Evolutionary conservation across 2,888 invertebrate species (phyloP).

Genomic region (Smittia sp.): DNA sequence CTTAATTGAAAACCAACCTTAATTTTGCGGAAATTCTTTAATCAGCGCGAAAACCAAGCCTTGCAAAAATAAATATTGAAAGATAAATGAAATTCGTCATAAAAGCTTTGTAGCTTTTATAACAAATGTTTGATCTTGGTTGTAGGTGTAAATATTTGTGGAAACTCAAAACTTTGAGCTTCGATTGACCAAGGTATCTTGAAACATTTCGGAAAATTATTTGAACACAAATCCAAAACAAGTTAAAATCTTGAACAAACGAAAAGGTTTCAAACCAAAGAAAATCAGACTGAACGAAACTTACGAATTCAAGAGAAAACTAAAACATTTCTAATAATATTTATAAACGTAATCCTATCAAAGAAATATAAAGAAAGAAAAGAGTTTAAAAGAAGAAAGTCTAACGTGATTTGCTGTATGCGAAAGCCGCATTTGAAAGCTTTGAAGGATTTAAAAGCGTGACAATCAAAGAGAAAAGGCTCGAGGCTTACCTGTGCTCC

Average conservation of each 20-base stretch:
- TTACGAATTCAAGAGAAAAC: background rate
- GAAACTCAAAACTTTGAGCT: too few relatives aligned
- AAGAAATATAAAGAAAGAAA: slow-evolving; percentile 9
- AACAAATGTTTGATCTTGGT: too few relatives aligned
- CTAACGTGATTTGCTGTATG: slow-evolving; percentile 3
- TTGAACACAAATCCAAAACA: slow-evolving; percentile 39
- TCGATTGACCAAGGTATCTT: too few relatives aligned
- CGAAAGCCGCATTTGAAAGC: slow-evolving; percentile 15
- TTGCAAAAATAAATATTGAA: slow-evolving; percentile 40
- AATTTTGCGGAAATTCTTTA: background rate
- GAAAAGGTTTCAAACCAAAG: background rate
- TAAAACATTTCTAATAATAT: slow-evolving; percentile 49
- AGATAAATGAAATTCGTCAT: too few relatives aligned
- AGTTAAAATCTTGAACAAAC: slow-evolving; percentile 40
- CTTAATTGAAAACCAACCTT: background rate
- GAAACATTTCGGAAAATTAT: slow-evolving; percentile 42
- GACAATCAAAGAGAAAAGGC: too few relatives aligned
- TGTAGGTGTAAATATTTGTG: too few relatives aligned
- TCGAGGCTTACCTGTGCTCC: slow-evolving; percentile 60
- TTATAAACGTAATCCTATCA: slow-evolving; percentile 53
- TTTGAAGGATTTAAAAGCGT: background rate
- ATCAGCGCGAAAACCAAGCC: background rate
- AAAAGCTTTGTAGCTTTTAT: too few relatives aligned
- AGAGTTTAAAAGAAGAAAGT: slow-evolving; percentile 22
- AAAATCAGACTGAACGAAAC: slow-evolving; percentile 43